Evolutionary conservation across 1,140 invertebrate species (phyloP).

Genomic region (Drosophila gunungcola): DNA sequence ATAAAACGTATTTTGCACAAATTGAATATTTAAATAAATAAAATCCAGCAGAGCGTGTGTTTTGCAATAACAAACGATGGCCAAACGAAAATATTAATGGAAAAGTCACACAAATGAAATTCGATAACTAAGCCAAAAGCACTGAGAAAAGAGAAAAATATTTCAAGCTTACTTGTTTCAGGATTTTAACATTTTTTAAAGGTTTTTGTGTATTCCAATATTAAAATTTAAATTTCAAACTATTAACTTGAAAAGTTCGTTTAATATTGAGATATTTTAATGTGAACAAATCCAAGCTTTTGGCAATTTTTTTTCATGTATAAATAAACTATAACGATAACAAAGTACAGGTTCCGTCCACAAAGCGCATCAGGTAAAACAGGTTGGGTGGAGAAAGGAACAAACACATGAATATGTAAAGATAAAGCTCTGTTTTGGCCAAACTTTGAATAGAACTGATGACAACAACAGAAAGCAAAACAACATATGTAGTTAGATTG

Average conservation of each 20-base stretch:
- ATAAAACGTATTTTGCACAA: conserved; percentile 24
- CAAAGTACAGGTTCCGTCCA: conserved; percentile 4
- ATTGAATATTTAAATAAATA: conserved; percentile 41
- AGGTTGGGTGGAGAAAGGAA: not conserved
- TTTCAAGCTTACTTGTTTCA: too few species aligned
- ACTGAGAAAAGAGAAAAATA: not conserved
- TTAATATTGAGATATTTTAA: not conserved
- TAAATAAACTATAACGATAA: not conserved
- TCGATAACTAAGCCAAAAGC: conserved; percentile 2
- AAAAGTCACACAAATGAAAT: conserved; percentile 50
- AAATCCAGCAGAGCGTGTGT: conserved; percentile 2
- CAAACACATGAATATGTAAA: conserved; percentile 31
- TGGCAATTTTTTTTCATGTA: not conserved
- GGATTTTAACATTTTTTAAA: too few species aligned
- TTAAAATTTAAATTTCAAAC: too few species aligned
- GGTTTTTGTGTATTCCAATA: too few species aligned
- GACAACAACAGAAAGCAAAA: conserved; percentile 21
- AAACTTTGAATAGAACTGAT: conserved; percentile 36
- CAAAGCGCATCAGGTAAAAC: not conserved
- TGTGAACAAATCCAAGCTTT: too few species aligned
- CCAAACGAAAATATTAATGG: conserved; percentile 41
- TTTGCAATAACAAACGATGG: not conserved
- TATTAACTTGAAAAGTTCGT: too few species aligned
- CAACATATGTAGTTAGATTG: conserved; percentile 19
- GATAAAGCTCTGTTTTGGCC: conserved; percentile 12